Percentiles rank a stretch among this genome's conserved stretches.
phyloP scores from a whole-genome alignment of 1,140 invertebrate species.

The Chelonus insularis region DNA sequence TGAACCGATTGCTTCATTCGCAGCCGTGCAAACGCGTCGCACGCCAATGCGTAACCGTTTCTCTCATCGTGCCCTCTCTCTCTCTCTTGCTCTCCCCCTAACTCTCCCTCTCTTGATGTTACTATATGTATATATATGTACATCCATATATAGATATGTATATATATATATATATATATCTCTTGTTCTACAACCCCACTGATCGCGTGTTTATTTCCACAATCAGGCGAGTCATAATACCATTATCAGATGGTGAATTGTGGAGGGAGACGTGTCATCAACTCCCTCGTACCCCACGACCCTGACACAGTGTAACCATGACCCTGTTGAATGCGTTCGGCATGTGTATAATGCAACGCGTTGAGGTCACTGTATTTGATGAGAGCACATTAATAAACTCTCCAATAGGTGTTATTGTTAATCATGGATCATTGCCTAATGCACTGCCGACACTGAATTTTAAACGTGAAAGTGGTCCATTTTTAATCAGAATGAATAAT shows the following conservation, averaged over 20 bases:
- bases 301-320: slow-evolving; percentile 44
- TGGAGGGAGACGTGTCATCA: slow-evolving; percentile 33
- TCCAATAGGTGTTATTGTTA: slow-evolving; percentile 5
- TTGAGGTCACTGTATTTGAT: background rate
- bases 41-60: slow-evolving; percentile 20
- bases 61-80: background rate
- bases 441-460: background rate
- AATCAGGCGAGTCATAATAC: slow-evolving; percentile 54
- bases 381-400: slow-evolving; percentile 5
- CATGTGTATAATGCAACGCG: slow-evolving; percentile 10
- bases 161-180: background rate
- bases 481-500: background rate
- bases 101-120: background rate
- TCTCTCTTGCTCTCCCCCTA: background rate
- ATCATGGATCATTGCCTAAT: background rate
- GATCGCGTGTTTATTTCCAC: slow-evolving; percentile 53
- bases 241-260: slow-evolving; percentile 52
- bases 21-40: slow-evolving; percentile 30
- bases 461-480: background rate
- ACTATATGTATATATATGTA: too few species aligned
- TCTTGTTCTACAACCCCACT: slow-evolving; percentile 17
- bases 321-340: slow-evolving; percentile 39
- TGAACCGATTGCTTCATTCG: slow-evolving; percentile 33
- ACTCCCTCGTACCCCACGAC: slow-evolving; percentile 34
- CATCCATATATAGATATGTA: background rate